Conservation (phyloP, 2,113 vertebrate species). For the Recurvirostra avosetta region DNA sequence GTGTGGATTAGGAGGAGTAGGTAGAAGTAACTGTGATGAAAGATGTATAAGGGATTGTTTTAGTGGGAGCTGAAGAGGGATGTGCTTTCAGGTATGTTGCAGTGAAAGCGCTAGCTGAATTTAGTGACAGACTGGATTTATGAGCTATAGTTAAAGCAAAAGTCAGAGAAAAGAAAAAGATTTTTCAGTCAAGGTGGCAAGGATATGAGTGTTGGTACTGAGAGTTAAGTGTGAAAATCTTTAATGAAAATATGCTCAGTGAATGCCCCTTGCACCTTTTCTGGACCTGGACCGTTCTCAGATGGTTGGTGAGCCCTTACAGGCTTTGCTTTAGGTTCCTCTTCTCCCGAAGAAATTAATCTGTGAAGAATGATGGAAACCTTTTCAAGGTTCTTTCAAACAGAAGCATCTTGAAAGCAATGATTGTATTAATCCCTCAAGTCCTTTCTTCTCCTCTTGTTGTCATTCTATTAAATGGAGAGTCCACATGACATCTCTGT, state of each 20-base stretch:
- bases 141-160: not conserved
- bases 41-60: not conserved
- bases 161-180: not conserved
- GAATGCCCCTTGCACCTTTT: not conserved
- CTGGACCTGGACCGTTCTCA: not conserved
- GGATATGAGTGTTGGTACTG: not conserved
- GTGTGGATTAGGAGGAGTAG: not conserved
- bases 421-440: not conserved
- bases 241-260: not conserved
- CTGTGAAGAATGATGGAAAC: not conserved
- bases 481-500: not conserved
- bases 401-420: not conserved
- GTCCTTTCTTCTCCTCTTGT: not conserved
- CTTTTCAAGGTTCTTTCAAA: constrained; percentile 11
- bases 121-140: not conserved
- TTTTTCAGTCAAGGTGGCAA: not conserved
- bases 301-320: not conserved
- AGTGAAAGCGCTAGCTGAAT: not conserved
- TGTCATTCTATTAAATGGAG: not conserved
- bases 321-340: not conserved
- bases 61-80: not conserved
- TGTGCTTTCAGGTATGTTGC: not conserved
- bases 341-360: not conserved
- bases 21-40: not conserved
- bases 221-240: not conserved